Conservation (phyloP, 2,797 vertebrate species). For the Garrulus glandarius region DNA sequence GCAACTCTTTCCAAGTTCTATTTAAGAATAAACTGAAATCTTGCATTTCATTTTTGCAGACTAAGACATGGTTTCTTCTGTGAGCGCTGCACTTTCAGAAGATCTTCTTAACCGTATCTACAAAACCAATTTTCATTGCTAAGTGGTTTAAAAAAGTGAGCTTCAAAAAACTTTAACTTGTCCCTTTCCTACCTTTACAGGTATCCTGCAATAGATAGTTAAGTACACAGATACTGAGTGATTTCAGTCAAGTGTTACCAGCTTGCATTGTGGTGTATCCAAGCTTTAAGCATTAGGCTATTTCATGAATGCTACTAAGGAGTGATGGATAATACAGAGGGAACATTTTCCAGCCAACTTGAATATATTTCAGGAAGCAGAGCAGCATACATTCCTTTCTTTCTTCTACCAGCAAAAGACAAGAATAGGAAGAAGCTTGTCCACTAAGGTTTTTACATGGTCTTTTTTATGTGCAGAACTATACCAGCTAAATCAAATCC, state of each 20-base stretch:
- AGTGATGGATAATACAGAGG: background rate
- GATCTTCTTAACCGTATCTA: background rate
- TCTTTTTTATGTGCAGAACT: background rate
- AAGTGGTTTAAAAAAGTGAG: background rate
- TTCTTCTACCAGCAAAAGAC: background rate
- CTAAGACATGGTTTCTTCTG: background rate
- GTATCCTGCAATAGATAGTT: background rate
- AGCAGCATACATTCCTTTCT: background rate
- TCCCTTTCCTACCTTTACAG: background rate
- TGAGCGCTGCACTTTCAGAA: background rate
- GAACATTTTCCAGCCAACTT: background rate
- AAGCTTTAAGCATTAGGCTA: background rate
- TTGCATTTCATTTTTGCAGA: background rate
- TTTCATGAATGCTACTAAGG: background rate
- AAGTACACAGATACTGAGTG: fast-evolving
- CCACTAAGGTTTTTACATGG: background rate
- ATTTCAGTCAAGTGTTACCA: background rate
- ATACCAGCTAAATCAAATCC: background rate
- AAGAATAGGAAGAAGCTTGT: background rate
- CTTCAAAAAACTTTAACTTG: background rate
- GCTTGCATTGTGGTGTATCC: background rate
- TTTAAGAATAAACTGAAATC: background rate
- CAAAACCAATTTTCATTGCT: background rate
- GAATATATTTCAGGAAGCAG: background rate
- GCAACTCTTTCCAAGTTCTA: background rate